Base-by-base conservation (phyloP, 1,140 invertebrate species). In the Andricus grossulariae region DNA sequence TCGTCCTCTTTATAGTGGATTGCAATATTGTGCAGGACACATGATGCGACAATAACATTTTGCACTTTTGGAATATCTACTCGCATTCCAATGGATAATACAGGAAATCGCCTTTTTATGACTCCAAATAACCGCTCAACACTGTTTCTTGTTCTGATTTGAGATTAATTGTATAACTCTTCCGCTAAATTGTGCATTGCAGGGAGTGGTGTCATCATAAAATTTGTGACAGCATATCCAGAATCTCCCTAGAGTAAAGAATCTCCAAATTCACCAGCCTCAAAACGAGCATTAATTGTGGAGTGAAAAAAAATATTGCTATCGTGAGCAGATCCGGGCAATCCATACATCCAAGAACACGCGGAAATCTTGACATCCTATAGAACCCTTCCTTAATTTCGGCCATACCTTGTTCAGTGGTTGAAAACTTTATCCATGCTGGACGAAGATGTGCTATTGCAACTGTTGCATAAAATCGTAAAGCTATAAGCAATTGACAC, bases 291-390 rank as follows among this genome's bases (percentile, higher is more conserved):
- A 54, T 71, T 74, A 88, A n/a, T n/a, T n/a, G n/a, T n/a, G n/a
- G n/a, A n/a, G n/a, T n/a, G n/a, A n/a, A n/a, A n/a, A n/a, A n/a
- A 88, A 21, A 90, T 87, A 12, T 57, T 85, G 0, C 60, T 49
- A 75, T 90, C 88, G 52, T 88, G 88, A 2, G 76, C 78, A 52
- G 74, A 80, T 19, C 87, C 88, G 11, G 83, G 87, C 54, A 55
- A 18, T 55, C 54, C 10, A 55, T 19, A 19, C 54, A 55, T 19
- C 54, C 18, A 55, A 55, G n/a, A 18, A 55, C 54, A 13, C 54
- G 7, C 6, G n/a, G 54, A 19, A 55, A 55, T 55, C 15, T 55
- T 2, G 54, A 16, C 16, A 55, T 55, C 11, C n/a, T 55, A 11
- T 55, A 55, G 11, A 55, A 55, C 12, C 1, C 8, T 55, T n/a